Evolutionary conservation across 2,113 vertebrate species (phyloP).

Genomic region (Oryzias woworae): DNA sequence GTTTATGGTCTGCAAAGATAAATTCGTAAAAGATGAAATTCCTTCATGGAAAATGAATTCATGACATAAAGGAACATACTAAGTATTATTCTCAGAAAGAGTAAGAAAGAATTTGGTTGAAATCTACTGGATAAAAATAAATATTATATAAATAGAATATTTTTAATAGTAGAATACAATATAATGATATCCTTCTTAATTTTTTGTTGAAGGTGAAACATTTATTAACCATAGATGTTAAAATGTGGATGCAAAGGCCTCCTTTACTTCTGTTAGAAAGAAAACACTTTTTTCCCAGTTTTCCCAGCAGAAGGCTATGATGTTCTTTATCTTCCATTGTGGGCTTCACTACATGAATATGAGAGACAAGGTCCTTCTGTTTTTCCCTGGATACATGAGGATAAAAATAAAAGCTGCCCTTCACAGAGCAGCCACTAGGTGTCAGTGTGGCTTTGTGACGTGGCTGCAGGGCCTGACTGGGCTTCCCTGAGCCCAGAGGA

Average conservation of each 20-base stretch:
- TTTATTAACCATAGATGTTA: neutral
- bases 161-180: too few relatives aligned
- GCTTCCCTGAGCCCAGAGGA: conserved; percentile 7
- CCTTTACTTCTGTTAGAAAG: neutral
- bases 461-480: neutral
- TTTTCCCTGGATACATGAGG: conserved; percentile 30
- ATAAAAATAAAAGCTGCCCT: conserved; percentile 18
- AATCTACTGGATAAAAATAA: too few relatives aligned
- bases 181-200: too few relatives aligned
- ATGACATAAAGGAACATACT: too few relatives aligned
- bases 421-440: conserved; percentile 15
- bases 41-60: too few relatives aligned
- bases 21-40: too few relatives aligned
- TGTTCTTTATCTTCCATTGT: neutral
- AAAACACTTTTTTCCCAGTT: neutral
- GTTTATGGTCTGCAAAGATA: too few relatives aligned
- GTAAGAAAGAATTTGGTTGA: too few relatives aligned
- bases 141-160: too few relatives aligned
- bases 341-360: neutral
- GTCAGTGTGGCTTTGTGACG: conserved; percentile 27
- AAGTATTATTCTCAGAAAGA: too few relatives aligned
- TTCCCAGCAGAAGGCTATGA: neutral
- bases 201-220: too few relatives aligned
- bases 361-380: neutral
- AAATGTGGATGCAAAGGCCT: neutral